Evolutionary conservation across 2,797 vertebrate species (phyloP).

Genomic region (Cyclopterus lumpus): DNA sequence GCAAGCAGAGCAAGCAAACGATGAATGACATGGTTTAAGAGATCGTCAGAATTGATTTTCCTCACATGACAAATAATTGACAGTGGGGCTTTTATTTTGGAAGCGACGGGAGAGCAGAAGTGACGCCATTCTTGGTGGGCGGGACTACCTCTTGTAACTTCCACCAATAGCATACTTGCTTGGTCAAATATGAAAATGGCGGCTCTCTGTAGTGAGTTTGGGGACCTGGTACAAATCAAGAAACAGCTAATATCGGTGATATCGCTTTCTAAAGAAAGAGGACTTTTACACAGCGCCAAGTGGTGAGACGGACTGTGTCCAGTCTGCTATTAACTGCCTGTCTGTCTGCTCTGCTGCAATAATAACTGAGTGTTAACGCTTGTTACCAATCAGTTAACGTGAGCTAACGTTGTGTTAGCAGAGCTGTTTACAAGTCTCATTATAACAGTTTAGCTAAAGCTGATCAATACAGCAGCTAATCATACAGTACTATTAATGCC

Average conservation of each 20-base stretch:
- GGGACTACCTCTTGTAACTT: slow-evolving; percentile 20
- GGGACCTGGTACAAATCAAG: slow-evolving; percentile 92
- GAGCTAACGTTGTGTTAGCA: slow-evolving; percentile 57
- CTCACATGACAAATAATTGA: not conserved
- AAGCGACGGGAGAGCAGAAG: not conserved
- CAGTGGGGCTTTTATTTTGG: slow-evolving; percentile 2
- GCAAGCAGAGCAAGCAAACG: not conserved
- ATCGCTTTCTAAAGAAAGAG: slow-evolving; percentile 92
- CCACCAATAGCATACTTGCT: slow-evolving; percentile 62
- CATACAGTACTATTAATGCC: too few relatives aligned
- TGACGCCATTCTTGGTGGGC: not conserved
- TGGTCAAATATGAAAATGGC: slow-evolving; percentile 81
- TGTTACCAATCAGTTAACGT: slow-evolving; percentile 4
- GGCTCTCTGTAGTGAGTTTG: slow-evolving; percentile 82
- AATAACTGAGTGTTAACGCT: not conserved
- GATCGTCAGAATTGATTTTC: not conserved
- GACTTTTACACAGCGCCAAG: slow-evolving; percentile 94
- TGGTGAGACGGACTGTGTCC: slow-evolving; percentile 83
- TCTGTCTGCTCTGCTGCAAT: not conserved
- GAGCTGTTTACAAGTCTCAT: slow-evolving; percentile 14
- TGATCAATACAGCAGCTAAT: not conserved
- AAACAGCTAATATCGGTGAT: slow-evolving; percentile 92
- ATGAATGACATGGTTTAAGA: not conserved
- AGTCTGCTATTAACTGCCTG: not conserved
- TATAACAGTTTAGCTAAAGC: not conserved